These are phyloP conservation scores for Phylloscopus trochilus DNA, from an alignment of 2,113 vertebrate species.

Conservation along the genomic window DNA sequence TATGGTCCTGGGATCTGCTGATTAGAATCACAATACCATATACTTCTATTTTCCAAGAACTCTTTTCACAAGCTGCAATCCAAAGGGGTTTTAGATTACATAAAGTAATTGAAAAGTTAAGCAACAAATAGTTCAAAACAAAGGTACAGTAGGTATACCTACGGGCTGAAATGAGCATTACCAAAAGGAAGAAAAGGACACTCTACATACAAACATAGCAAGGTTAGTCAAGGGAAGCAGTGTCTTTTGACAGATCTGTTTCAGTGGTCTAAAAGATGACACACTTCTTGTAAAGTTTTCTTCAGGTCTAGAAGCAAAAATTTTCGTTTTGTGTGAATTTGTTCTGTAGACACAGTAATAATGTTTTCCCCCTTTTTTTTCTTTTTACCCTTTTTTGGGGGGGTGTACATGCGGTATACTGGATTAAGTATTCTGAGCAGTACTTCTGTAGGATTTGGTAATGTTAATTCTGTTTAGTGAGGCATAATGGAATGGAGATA, in stretches of 20 bases:
- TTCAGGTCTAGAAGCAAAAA: neutral
- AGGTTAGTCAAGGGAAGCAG: neutral
- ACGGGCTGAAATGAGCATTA: neutral
- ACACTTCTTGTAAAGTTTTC: neutral
- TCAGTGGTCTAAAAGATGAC: neutral
- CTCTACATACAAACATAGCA: neutral
- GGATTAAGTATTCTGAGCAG: neutral
- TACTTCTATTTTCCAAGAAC: constrained; percentile 8
- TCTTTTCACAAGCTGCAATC: neutral
- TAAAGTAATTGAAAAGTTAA: constrained; percentile 26
- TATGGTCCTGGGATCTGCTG: constrained; percentile 21
- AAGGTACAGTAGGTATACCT: neutral
- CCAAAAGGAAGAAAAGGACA: neutral
- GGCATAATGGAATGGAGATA: neutral
- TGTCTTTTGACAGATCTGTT: neutral
- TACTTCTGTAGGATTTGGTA: neutral
- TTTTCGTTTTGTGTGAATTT: neutral
- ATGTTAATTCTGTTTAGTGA: neutral
- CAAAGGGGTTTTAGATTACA: neutral
- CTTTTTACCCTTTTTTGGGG: neutral
- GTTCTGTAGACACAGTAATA: neutral
- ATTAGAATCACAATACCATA: constrained; percentile 30
- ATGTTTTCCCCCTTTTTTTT: neutral
- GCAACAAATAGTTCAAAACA: neutral
- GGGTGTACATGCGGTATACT: fast-evolving